A percentile compares a stretch with the other conserved stretches of the same genome.
phyloP scores from a whole-genome alignment of 2,797 vertebrate species.

The Tragopan temminckii region DNA sequence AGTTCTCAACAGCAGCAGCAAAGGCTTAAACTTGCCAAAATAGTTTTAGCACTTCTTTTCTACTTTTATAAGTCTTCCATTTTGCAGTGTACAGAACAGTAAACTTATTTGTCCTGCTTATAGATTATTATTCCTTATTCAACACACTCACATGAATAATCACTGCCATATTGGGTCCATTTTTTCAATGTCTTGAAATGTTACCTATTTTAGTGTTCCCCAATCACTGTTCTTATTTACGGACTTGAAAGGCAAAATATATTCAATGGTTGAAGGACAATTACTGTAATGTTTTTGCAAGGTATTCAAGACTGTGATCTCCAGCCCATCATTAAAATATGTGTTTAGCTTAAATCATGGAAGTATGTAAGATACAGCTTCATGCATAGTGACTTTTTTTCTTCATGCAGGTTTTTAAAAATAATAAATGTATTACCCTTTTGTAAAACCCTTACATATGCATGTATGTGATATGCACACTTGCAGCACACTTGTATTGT shows the following conservation, averaged over 20 bases:
- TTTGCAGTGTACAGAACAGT: neutral
- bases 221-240: neutral
- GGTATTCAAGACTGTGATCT: neutral
- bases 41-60: neutral
- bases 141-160: neutral
- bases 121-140: neutral
- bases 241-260: neutral
- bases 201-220: neutral
- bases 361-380: neutral
- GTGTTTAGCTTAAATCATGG: neutral
- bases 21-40: neutral
- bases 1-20: neutral
- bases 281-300: neutral
- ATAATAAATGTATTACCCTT: neutral
- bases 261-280: neutral
- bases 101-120: neutral
- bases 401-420: fast-evolving
- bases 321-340: neutral
- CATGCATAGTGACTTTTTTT: neutral
- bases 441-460: neutral
- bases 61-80: neutral
- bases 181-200: neutral
- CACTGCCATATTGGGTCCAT: neutral
- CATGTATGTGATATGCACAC: neutral
- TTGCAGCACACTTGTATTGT: fast-evolving